Base-by-base conservation (phyloP, 92 coral and sea anemone species). In the Epizoanthus scotinus region DNA sequence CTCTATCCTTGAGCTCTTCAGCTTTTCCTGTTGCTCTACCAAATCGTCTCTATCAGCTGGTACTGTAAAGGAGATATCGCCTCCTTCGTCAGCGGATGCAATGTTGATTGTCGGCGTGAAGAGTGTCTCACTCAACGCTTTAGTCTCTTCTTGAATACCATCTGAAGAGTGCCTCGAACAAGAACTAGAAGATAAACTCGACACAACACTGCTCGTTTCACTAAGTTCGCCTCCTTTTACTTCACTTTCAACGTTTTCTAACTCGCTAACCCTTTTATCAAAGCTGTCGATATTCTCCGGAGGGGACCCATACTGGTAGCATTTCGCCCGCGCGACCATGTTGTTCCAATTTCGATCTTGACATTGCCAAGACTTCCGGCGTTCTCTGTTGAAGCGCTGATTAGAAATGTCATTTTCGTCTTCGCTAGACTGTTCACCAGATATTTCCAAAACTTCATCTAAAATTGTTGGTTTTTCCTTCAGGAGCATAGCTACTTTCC, bases 161-260 rank as follows among this genome's bases (percentile, higher is more conserved):
- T 77, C 84, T 57, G 84, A 77, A 9, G 91, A 83, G 70, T 84
- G 87, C 64, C 73, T 68, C 5, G 92, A 89, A 20, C 87, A 69
- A 84, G 54, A 86, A 6, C 87, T 75, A 34, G 40, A 34, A 34
- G 40, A 34, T 29, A 89, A 58, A 77, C 67, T 77, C 18, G 90
- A 87, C 4, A 86, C 82, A 19, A 83, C 71, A 56, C 90, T 87
- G 84, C 87, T 83, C 2, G 81, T 63, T 49, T 87, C 90, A 59
- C 90, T 78, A 5, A 78, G 24, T 62, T 65, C 90, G 17, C 47
- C 63, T 55, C 44, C 66, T 22, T 87, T 84, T 57, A 70, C 61
- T 28, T 86, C 90, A 38, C 68, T 40, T 75, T 75, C 81, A 40
- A 58, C 59, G 9, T 58, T 27, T 74, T 31, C 31, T 56, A 19